Conservation (phyloP, 2,113 vertebrate species). For the Australoheros scitulus region DNA sequence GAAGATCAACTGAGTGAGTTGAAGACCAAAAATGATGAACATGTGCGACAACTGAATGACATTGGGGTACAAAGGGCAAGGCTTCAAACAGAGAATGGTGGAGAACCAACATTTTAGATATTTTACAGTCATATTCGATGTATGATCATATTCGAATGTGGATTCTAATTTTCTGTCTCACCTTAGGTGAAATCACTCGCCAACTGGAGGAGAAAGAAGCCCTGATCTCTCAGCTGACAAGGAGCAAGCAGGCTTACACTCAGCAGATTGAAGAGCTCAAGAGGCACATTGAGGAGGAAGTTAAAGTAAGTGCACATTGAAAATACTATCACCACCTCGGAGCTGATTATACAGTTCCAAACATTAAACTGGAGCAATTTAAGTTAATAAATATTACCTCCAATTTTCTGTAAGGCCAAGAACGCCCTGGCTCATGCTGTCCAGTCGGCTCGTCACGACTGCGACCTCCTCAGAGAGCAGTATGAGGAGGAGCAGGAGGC, state of each 20-base stretch:
- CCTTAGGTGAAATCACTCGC: constrained; percentile 82
- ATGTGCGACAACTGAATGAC: constrained; percentile 86
- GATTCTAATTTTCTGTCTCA: neutral
- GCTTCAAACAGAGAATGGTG: constrained; percentile 84
- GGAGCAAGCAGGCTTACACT: constrained; percentile 83
- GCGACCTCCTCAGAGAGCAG: no score
- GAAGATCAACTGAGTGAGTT: constrained; percentile 91
- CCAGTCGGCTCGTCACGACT: no score
- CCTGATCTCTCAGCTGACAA: constrained; percentile 83
- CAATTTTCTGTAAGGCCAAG: constrained; percentile 81
- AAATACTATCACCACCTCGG: neutral
- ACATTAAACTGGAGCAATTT: neutral
- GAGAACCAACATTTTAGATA: neutral
- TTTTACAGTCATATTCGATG: no score
- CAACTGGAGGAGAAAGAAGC: constrained; percentile 86
- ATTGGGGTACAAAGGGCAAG: constrained; percentile 81
- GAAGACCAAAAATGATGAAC: constrained; percentile 87
- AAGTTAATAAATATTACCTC: neutral
- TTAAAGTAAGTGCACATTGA: constrained; percentile 59
- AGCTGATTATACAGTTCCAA: neutral
- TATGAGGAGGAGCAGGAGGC: no score
- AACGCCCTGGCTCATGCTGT: constrained; percentile 27
- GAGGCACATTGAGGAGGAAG: constrained; percentile 86
- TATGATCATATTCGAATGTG: no score
- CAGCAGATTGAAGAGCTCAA: constrained; percentile 88